Evolutionary conservation across 2,113 vertebrate species (phyloP).

Genomic region (Myodes glareolus): DNA sequence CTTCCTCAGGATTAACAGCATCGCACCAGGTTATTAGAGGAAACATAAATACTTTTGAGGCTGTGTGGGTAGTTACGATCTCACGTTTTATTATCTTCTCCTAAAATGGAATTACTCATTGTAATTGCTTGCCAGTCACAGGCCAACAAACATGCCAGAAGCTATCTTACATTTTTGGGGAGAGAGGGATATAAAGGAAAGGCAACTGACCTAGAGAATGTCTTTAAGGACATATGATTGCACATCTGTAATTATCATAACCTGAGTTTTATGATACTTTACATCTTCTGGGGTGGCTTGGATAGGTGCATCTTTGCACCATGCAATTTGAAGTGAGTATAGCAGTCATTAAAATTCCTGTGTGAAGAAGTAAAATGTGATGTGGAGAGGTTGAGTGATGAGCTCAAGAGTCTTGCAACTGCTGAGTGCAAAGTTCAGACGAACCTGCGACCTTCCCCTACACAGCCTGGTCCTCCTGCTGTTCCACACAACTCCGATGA

Average conservation of each 20-base stretch:
- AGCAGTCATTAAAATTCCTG: conserved; percentile 9
- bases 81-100: conserved; percentile 89
- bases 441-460: neutral
- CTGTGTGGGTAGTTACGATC: conserved; percentile 88
- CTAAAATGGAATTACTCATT: conserved; percentile 89
- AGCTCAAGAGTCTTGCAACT: neutral
- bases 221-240: conserved; percentile 67
- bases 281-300: neutral
- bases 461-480: neutral
- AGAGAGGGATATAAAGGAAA: conserved; percentile 48
- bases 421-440: neutral
- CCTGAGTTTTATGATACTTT: conserved; percentile 54
- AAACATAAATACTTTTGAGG: conserved; percentile 89
- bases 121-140: conserved; percentile 92
- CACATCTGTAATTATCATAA: conserved; percentile 61
- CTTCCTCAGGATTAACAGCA: conserved; percentile 88
- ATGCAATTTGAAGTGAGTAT: conserved; percentile 35
- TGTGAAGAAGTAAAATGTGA: conserved; percentile 1
- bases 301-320: neutral
- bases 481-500: neutral
- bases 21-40: conserved; percentile 87
- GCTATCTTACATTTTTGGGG: conserved; percentile 59
- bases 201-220: conserved; percentile 72
- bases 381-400: neutral
- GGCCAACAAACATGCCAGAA: conserved; percentile 85